Percentiles rank a stretch among this genome's conserved stretches.
phyloP scores from a whole-genome alignment of 2,113 vertebrate species.

The Elgaria multicarinata region DNA sequence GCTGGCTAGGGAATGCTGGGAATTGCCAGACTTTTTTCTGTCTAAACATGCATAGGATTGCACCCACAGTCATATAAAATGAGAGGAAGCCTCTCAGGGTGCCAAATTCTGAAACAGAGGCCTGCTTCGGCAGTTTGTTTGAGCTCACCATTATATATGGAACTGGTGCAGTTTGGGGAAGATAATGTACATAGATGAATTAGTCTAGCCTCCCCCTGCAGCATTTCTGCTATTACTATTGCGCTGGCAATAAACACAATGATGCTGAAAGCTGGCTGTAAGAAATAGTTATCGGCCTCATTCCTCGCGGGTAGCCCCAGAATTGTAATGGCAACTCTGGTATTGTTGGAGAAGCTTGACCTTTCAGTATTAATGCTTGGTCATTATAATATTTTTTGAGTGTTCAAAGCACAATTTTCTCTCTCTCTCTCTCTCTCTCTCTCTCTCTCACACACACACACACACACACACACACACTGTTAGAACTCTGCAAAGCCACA shows the following conservation, averaged over 20 bases:
- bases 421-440: too few relatives aligned
- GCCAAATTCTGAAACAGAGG: background rate
- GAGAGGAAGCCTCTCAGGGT: background rate
- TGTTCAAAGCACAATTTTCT: too few relatives aligned
- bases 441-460: too few relatives aligned
- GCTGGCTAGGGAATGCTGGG: too few relatives aligned
- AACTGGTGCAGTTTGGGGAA: background rate
- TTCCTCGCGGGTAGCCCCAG: background rate
- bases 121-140: background rate
- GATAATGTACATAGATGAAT: background rate
- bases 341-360: background rate
- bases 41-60: too few relatives aligned
- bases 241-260: background rate
- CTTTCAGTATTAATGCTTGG: background rate
- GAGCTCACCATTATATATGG: background rate
- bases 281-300: background rate
- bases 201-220: background rate
- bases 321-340: background rate
- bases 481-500: too few relatives aligned
- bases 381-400: too few relatives aligned
- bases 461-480: too few relatives aligned
- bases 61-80: background rate
- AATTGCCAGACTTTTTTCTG: too few relatives aligned
- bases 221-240: background rate
- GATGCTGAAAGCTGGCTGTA: background rate